phyloP scores from a whole-genome alignment of 2,113 vertebrate species.

The Perognathus longimembris region DNA sequence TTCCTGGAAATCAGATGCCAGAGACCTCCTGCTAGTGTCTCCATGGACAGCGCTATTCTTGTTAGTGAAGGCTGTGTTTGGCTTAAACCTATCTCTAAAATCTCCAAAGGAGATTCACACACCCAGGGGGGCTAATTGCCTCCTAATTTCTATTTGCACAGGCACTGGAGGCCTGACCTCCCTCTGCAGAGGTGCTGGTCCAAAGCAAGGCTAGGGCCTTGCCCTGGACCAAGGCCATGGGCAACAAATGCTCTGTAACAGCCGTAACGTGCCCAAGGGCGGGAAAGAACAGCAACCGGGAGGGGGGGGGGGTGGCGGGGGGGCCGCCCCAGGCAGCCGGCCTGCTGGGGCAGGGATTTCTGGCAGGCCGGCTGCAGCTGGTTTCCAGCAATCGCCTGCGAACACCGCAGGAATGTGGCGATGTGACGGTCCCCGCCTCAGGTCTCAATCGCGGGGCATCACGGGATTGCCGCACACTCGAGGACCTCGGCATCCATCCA shows the following conservation, averaged over 20 bases:
- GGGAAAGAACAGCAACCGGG: neutral
- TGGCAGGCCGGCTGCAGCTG: constrained; percentile 28
- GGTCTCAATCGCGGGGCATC: neutral
- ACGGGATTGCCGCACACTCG: accelerated
- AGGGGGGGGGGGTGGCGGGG: too few relatives aligned
- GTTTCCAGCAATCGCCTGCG: neutral
- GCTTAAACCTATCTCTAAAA: constrained; percentile 72
- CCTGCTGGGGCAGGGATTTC: constrained; percentile 47
- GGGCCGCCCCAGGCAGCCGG: too few relatives aligned
- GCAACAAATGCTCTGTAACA: constrained; percentile 83
- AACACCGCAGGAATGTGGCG: constrained; percentile 26
- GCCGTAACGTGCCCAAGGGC: constrained; percentile 71
- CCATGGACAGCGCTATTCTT: constrained; percentile 64
- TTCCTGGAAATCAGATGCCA: constrained; percentile 66
- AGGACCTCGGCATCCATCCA: neutral
- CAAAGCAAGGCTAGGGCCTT: constrained; percentile 77
- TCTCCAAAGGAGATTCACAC: constrained; percentile 75
- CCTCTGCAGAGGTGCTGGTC: constrained; percentile 69
- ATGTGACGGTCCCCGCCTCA: neutral
- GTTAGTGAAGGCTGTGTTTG: constrained; percentile 65
- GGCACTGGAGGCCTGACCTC: constrained; percentile 66
- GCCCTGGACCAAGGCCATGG: constrained; percentile 78
- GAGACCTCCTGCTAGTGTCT: constrained; percentile 46
- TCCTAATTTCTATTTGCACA: constrained; percentile 79
- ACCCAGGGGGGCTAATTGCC: constrained; percentile 74